Base-by-base conservation (phyloP, 2,113 vertebrate genomes). In the Dromaius novaehollandiae region DNA sequence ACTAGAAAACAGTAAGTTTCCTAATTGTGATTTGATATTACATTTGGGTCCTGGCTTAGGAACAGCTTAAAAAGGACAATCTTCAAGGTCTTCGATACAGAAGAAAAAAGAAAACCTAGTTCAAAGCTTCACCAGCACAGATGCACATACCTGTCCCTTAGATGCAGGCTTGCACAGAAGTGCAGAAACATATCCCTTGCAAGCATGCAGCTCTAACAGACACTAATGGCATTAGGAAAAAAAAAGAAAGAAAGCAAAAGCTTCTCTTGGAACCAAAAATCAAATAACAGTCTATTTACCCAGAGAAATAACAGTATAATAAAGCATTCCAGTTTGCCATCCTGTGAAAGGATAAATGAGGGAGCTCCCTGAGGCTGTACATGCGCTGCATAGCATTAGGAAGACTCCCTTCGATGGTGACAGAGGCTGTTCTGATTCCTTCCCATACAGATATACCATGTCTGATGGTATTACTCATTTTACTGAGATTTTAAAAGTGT, bases 241-340 rank as follows among this genome's bases (percentile, higher is more conserved):
- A 75, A 25, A 44, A 13, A 78, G 69, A 63, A 46, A 75, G 24
- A 42, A 70, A 64, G 19, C 38, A 76, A 40, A 91, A 88, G 22
- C 42, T 83, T 86, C n/a, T 88, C 34, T 63, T 68, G 36, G 36
- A 94, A 70, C 15, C 21, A 40, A 88, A 94, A 80, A 53, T 58
- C 78, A 80, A 91, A n/a, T n/a, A 96, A 46, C n/a, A 77, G 13
- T 32, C 50, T 93, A 9, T 95, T 95, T 91, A 32, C 71, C 6
- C 46, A 70, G 79, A 90, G 64, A 96, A 96, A 70, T 73, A 96
- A 55, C 82, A 70, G 26, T 28, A 70, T 36, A 68, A 78, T 63
- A 82, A 88, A 81, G 40, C 36, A 66, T 63, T 65, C 3, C 3
- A 1, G 0, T 30, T 61, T 61, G 48, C 48, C 53, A 48, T 44